A percentile compares a stretch with the other conserved stretches of the same genome.
Evolutionary conservation across 2,888 invertebrate genomes (phyloP).

Genomic region (Sarcophaga caerulescens): DNA sequence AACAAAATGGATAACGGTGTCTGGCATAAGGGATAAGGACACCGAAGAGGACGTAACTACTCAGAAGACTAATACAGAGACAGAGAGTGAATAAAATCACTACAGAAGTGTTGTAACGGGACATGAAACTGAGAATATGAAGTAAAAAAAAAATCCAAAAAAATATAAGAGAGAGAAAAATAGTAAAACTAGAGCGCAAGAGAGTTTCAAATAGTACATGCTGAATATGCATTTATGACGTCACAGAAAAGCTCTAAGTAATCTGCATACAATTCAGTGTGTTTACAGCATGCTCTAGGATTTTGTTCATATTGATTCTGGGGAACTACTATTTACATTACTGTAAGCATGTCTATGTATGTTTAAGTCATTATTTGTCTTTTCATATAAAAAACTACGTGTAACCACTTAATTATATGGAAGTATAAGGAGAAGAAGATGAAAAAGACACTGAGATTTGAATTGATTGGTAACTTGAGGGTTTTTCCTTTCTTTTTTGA

Average conservation of each 20-base stretch:
- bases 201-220: neutral
- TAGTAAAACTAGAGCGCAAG: neutral
- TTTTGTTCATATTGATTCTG: no score
- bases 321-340: no score
- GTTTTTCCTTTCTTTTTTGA: neutral
- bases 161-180: neutral
- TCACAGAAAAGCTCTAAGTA: slow-evolving; percentile 53
- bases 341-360: no score
- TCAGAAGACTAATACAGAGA: neutral
- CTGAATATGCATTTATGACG: slow-evolving; percentile 61
- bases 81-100: neutral
- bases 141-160: neutral
- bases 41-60: neutral
- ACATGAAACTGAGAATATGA: neutral
- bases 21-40: neutral
- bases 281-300: neutral
- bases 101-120: neutral
- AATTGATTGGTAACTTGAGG: neutral
- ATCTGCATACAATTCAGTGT: neutral
- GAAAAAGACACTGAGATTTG: neutral
- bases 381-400: neutral
- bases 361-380: no score
- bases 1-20: neutral
- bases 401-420: slow-evolving; percentile 23
- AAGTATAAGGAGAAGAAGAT: neutral